Evolutionary conservation across 2,113 vertebrate genomes (phyloP).

Genomic region (Benthochromis sp.): DNA sequence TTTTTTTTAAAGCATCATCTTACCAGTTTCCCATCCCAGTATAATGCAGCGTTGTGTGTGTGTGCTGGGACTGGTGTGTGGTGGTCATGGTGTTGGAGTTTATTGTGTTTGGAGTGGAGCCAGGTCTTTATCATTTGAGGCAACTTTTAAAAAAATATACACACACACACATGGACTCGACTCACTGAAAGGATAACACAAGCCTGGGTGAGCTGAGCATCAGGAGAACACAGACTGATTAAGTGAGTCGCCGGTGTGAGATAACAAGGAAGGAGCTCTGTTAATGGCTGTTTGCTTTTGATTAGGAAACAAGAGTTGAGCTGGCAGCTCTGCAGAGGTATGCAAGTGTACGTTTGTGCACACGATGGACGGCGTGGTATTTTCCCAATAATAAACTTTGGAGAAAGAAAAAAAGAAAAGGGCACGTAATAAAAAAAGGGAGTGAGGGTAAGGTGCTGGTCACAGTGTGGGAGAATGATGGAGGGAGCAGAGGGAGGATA

Average conservation of each 20-base stretch:
- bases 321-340: neutral
- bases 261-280: constrained; percentile 44
- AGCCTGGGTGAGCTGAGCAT: neutral
- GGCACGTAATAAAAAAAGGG: neutral
- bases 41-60: constrained; percentile 11
- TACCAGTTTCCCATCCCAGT: neutral
- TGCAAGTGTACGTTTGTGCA: constrained; percentile 10
- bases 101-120: constrained; percentile 37
- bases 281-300: constrained; percentile 64
- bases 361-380: neutral
- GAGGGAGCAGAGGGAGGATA: neutral
- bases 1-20: neutral
- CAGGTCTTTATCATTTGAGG: constrained; percentile 36
- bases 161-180: neutral
- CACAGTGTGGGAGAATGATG: constrained; percentile 16
- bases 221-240: constrained; percentile 45
- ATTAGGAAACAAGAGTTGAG: constrained; percentile 43
- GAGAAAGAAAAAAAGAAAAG: neutral
- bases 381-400: constrained; percentile 32
- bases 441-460: constrained; percentile 25
- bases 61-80: neutral
- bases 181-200: neutral
- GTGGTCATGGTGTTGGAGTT: constrained; percentile 20
- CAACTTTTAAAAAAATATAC: neutral
- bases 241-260: constrained; percentile 24